Conservation (phyloP, 92 coral and sea anemone species). For the Plumapathes pennacea region DNA sequence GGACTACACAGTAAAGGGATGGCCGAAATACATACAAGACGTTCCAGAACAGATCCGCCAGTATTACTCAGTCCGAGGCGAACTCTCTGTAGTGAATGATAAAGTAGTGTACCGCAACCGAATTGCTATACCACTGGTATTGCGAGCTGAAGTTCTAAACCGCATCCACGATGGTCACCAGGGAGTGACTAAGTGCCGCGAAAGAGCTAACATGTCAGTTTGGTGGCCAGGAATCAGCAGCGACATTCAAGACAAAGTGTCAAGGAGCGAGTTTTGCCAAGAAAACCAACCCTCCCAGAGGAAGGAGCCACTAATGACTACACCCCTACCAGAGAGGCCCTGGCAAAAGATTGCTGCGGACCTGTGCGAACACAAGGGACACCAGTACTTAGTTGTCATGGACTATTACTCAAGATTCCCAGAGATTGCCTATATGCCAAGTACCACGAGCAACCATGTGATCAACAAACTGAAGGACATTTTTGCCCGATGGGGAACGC, state of each 20-base stretch:
- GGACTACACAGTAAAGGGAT: conserved; percentile 13
- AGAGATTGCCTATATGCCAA: conserved; percentile 10
- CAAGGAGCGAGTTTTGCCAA: not conserved
- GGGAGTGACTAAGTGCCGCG: not conserved
- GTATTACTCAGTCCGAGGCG: conserved; percentile 7
- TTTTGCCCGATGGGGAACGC: conserved; percentile 49
- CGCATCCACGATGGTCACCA: conserved; percentile 16
- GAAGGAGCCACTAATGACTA: conserved; percentile 8
- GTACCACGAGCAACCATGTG: conserved; percentile 8
- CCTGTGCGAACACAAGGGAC: conserved; percentile 6
- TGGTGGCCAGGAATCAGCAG: conserved; percentile 34
- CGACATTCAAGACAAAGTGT: conserved; percentile 5
- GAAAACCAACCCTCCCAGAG: conserved; percentile 3
- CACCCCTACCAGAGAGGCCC: conserved; percentile 4
- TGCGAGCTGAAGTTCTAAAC: conserved; percentile 2
- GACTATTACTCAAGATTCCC: conserved; percentile 20
- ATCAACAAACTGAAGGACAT: conserved; percentile 35
- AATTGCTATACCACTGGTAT: conserved; percentile 15
- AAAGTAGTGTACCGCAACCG: conserved; percentile 22
- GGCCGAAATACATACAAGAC: conserved; percentile 43
- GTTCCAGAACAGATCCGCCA: conserved; percentile 15
- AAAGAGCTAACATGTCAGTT: not conserved
- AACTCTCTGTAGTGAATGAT: conserved; percentile 30
- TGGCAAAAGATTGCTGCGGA: conserved; percentile 41
- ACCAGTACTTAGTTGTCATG: conserved; percentile 16